Conservation (phyloP, 2,113 vertebrate genomes). For the Cyanocitta stelleri region DNA sequence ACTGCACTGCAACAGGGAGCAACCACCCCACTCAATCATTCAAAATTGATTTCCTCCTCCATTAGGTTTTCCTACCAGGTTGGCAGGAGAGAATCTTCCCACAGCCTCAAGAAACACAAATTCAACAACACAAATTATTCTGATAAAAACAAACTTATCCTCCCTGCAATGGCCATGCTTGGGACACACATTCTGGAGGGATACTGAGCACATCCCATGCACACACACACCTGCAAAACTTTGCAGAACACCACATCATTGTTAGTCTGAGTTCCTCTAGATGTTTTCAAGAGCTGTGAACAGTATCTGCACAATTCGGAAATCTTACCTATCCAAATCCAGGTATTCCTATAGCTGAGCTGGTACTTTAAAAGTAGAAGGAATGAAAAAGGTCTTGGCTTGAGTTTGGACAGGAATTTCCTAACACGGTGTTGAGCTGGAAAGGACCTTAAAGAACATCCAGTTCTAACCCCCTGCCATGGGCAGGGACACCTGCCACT, state of each 20-base stretch:
- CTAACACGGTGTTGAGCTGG: rapidly evolving
- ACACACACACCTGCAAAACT: not conserved
- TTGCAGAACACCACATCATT: not conserved
- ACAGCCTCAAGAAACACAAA: not conserved
- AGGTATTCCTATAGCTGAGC: not conserved
- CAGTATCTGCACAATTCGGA: not conserved
- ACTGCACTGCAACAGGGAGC: not conserved
- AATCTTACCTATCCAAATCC: not conserved
- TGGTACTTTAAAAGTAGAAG: not conserved
- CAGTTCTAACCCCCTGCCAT: not conserved
- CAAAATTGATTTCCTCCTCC: not conserved
- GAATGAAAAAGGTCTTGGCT: not conserved
- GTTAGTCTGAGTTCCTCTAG: not conserved
- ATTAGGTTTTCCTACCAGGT: not conserved
- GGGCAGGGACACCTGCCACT: not conserved
- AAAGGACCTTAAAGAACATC: not conserved
- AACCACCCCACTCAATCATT: not conserved
- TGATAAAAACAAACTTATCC: not conserved
- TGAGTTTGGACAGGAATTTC: not conserved
- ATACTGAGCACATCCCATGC: not conserved
- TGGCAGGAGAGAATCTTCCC: not conserved
- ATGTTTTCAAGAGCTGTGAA: not conserved
- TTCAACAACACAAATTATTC: not conserved
- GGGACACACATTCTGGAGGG: no score
- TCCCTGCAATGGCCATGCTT: not conserved